Evolutionary conservation across 1,140 invertebrate genomes (phyloP).

Genomic region (Bombus pascuorum): DNA sequence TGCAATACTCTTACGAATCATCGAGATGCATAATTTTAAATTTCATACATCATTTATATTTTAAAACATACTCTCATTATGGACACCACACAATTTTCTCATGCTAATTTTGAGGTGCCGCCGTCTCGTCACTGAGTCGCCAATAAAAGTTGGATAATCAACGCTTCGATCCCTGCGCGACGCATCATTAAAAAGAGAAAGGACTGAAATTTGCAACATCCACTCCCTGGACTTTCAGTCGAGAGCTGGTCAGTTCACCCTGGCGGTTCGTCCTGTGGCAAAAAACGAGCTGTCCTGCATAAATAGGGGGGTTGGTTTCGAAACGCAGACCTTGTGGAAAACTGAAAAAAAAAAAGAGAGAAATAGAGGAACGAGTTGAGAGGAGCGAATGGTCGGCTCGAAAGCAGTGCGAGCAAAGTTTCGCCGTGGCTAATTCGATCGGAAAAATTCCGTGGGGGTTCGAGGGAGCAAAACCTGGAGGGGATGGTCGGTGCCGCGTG

Average conservation of each 20-base stretch:
- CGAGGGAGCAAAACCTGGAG: background rate
- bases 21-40: background rate
- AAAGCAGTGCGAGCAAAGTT: slow-evolving; percentile 59
- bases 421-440: slow-evolving; percentile 64
- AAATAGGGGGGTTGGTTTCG: slow-evolving; percentile 33
- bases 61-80: background rate
- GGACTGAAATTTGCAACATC: background rate
- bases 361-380: slow-evolving; percentile 37
- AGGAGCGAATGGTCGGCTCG: background rate
- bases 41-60: background rate
- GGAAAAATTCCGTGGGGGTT: slow-evolving; percentile 62
- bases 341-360: slow-evolving; percentile 55
- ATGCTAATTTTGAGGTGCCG: background rate
- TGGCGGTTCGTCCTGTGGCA: slow-evolving; percentile 13
- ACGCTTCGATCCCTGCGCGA: background rate
- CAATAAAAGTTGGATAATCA: slow-evolving; percentile 14
- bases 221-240: background rate
- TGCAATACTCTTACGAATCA: background rate
- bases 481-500: slow-evolving; percentile 32
- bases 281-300: slow-evolving; percentile 46
- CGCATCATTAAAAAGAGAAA: background rate
- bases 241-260: background rate
- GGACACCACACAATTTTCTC: background rate
- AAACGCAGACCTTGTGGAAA: slow-evolving; percentile 12
- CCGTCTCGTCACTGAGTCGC: no score